Base-by-base conservation (phyloP, 1,140 invertebrate genomes). In the Glomeris maerens region DNA sequence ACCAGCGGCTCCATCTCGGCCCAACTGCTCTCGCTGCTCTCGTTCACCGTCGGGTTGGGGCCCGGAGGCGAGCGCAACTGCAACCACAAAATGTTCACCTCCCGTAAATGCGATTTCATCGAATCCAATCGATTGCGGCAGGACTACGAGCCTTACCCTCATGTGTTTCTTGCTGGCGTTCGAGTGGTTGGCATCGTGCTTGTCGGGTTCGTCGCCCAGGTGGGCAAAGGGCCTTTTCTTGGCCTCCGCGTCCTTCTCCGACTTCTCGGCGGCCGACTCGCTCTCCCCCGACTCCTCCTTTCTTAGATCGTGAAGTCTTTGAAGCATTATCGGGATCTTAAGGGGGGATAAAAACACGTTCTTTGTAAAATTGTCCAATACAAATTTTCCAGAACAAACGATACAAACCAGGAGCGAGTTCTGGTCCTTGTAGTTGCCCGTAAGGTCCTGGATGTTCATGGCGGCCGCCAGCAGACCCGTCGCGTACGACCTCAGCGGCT, bases 381-480 rank as follows among this genome's bases (percentile, higher is more conserved):
- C 4, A 25, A 21, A 42, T 21, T 7, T 42, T 4, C 25, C 40
- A 42, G 25, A 25, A 4, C 4, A 5, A 42, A 42, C 40, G 13
- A 27, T 39, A 58, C 60, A 55, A 55, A 70, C 86, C 56, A 96
- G 69, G 56, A 78, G 77, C 39, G 78, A 75, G 64, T 95, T 96
- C 58, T 85, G 75, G 54, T 96, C 92, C 55, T 89, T 80, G 62
- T 83, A 93, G 61, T 80, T 82, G 2, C 81, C 78, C 4, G 91
- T 90, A 42, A 95, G 87, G 58, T 96, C 93, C 59, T 86, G 83
- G 1, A 94, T 80, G 64, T 97, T 91, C 90, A 96, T 94, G 1
- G 91, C 90, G n/a, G 87, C 84, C 0, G 88, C 91, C 21, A 98
- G 65, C 1, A 97, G 70, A 1, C 92, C 93, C 0, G 86, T 92